Conservation (phyloP, 35 echinoderm and acorn worm genomes). For the Stichopus chloronotus region DNA sequence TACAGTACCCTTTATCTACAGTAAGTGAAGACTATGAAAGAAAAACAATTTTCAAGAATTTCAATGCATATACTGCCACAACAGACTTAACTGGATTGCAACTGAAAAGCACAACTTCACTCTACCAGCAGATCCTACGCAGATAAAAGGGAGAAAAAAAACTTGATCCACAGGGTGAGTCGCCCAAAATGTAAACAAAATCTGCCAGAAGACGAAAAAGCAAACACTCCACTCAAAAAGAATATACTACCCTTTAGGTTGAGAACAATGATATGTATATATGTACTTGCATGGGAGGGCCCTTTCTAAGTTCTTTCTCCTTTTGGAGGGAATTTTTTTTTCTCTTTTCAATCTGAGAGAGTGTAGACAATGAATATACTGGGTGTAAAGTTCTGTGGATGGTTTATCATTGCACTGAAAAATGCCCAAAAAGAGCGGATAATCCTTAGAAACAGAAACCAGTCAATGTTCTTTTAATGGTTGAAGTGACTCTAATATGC, state of each 20-base stretch:
- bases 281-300: not conserved
- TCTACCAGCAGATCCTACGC: conserved; percentile 19
- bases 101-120: not conserved
- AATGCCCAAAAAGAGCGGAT: not conserved
- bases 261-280: not conserved
- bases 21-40: too few species aligned
- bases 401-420: not conserved
- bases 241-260: not conserved
- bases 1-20: too few species aligned
- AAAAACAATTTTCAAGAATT: too few species aligned
- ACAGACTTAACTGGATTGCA: too few species aligned
- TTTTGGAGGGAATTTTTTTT: not conserved
- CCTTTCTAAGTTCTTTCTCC: too few species aligned
- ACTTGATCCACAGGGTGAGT: conserved; percentile 19
- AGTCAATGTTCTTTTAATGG: not conserved
- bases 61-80: too few species aligned
- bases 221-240: conserved; percentile 18
- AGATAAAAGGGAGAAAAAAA: conserved; percentile 15
- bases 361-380: not conserved
- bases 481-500: not conserved
- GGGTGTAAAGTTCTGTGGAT: not conserved
- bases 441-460: not conserved
- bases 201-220: not conserved
- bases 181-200: conserved; percentile 42
- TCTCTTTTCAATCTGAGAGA: not conserved